phyloP scores from a whole-genome alignment of 2,888 invertebrate genomes.

The Thera britannica region DNA sequence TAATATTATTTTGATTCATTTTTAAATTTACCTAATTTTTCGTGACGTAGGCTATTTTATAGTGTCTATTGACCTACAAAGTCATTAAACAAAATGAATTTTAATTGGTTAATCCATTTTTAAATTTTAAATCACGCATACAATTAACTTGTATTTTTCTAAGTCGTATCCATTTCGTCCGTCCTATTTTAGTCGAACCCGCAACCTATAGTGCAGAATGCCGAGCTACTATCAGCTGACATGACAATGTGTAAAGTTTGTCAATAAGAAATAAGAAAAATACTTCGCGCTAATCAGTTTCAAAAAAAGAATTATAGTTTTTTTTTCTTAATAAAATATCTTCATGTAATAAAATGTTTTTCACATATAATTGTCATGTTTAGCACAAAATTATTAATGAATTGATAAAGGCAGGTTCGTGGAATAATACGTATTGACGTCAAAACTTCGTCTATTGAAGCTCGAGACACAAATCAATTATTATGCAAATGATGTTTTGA shows the following conservation, averaged over 20 bases:
- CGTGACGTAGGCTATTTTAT: not conserved
- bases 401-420: not conserved
- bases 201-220: no score
- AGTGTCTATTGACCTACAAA: slow-evolving; percentile 18
- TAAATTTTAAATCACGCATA: no score
- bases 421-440: slow-evolving; percentile 21
- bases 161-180: no score
- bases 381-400: not conserved
- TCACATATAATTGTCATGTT: not conserved
- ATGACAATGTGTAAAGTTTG: no score
- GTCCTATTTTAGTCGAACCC: no score
- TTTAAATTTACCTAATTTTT: no score
- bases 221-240: no score
- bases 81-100: slow-evolving; percentile 19
- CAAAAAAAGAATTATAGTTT: not conserved
- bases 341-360: not conserved
- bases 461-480: not conserved
- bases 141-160: no score
- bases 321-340: not conserved
- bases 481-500: slow-evolving; percentile 19
- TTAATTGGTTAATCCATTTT: slow-evolving; percentile 19
- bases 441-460: slow-evolving; percentile 5
- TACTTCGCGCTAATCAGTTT: not conserved
- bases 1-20: no score
- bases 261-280: not conserved